These are phyloP conservation scores for Spea multiplicata DNA, from an alignment of 2,113 vertebrate genomes.

Conservation along the genomic window DNA sequence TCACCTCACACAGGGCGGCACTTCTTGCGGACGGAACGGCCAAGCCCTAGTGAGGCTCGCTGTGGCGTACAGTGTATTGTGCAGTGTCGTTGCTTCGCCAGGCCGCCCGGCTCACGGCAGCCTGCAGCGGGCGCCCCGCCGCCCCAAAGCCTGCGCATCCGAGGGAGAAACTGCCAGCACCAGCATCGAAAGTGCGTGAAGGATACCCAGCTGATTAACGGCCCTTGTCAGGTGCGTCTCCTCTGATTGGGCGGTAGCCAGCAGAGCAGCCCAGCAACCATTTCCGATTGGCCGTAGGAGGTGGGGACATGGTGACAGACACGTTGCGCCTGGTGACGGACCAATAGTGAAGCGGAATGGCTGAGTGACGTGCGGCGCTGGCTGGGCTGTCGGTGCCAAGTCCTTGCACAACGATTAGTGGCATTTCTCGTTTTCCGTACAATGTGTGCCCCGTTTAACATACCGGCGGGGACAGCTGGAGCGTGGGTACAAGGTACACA, in stretches of 20 bases:
- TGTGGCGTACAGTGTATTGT: too few species aligned
- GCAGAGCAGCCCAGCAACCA: slow-evolving; percentile 57
- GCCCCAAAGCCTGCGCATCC: slow-evolving; percentile 40
- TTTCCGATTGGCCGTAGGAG: slow-evolving; percentile 51
- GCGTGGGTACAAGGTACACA: too few species aligned
- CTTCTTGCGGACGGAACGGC: too few species aligned
- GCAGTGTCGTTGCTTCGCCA: not conserved
- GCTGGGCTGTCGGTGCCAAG: too few species aligned
- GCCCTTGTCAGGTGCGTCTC: slow-evolving; percentile 37
- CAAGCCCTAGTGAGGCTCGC: too few species aligned
- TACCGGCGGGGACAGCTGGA: too few species aligned
- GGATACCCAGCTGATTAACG: slow-evolving; percentile 41
- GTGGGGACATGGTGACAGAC: slow-evolving; percentile 4
- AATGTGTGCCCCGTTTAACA: too few species aligned
- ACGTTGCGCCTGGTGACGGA: not conserved
- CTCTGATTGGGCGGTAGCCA: slow-evolving; percentile 44
- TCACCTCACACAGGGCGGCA: not conserved
- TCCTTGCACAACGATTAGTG: too few species aligned
- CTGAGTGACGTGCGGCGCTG: not conserved
- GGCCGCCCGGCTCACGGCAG: not conserved
- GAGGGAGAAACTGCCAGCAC: slow-evolving; percentile 20
- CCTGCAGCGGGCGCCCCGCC: not conserved
- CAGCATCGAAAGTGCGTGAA: slow-evolving; percentile 32
- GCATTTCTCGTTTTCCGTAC: too few species aligned
- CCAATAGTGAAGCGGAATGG: slow-evolving; percentile 19